Base-by-base conservation (phyloP, 2,797 vertebrate species). In the Mormyrops boulengeri region DNA sequence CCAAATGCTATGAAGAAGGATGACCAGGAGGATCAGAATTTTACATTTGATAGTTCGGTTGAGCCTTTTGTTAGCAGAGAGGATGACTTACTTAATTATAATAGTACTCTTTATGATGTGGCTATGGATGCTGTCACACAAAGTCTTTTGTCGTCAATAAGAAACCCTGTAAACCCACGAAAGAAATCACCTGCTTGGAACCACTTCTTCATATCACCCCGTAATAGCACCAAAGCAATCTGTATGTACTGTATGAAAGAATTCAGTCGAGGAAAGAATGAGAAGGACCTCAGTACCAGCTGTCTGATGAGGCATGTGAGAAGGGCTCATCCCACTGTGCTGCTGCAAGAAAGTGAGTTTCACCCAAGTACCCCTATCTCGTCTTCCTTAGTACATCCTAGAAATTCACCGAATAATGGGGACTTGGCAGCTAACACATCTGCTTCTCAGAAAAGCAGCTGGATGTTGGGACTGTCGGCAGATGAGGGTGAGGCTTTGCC, bases 221-320 rank as follows among this genome's bases (percentile, higher is more conserved):
- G 98, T 92, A 98, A 99, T 94, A 97, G 96, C 94, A 99, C 98
- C 93, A 99, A 99, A 96, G 98, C 98, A 93, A 97, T 99, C 94
- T 99, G 98, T 94, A 97, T 97, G 95, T 99, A 99, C 95, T 99
- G 98, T 94, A 98, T 99, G 98, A 99, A 99, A 95, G 98, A 99
- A 94, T 99, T 99, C 90, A 99, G 98, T 91, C 95, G 98, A 41
- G 98, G 98, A 41, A 99, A 99, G 94, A 99, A 99, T n/a, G 98
- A 99, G 93, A 99, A 99, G 94, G 98, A 99, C 94, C 93, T 99
- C 91, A 99, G 98, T 91, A 99, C 98, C n/a, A 99, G 98, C 93
- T 99, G 98, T 92, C 96, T 99, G 89, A 99, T 99, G 98, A 96
- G 98, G 91, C 98, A 99, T 1, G 98, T 99, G 89, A 95, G 98